Base-by-base conservation (phyloP, 2,113 vertebrate species). In the Sprattus sprattus region DNA sequence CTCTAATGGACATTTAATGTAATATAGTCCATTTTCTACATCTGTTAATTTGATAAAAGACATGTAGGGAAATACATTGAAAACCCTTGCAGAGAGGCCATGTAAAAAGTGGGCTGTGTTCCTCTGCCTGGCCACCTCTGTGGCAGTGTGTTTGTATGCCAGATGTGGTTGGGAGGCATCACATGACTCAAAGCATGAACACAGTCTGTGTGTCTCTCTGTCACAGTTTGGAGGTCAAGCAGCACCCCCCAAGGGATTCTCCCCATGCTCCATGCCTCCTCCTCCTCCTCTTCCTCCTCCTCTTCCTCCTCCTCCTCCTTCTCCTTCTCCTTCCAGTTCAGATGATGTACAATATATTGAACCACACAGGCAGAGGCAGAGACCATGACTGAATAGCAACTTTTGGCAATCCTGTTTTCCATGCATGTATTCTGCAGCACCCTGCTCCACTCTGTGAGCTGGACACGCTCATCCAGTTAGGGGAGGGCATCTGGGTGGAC, bases 151-250 rank as follows among this genome's bases (percentile, higher is more conserved):
- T 47, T 78, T 89, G 60, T 25, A 78, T 45, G 60, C 83, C 81
- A 78, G 39, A 80, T 67, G 46, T n/a, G 71, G 84, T 64, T 46
- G 46, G n/a, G 47, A 87, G 25, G 45, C 25, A 64, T 81, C 10
- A 78, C 15, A 10, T 44, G 71, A 67, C 71, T 71, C 9, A 83
- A 16, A 39, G 28, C 71, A 4, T 44, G 71, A 78, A 78, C 71
- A 78, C 32, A 78, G 39, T 83, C 75, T 82, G 32, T 84, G 84
- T 67, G 84, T 87, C 60, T 71, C 49, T 54, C 78, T 82, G 44
- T 87, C 85, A 78, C 44, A 82, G 81, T 81, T 82, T 46, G 57
- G 81, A 85, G 86, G 84, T 87, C 81, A 78, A 82, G 20, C 71
- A 83, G n/a, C n/a, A 52, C 84, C 83, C 57, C 11, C 25, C 39